Evolutionary conservation across 2,113 vertebrate species (phyloP), one percentile per base, ranked within the genome.

Genomic region (Mirza zaza): DNA sequence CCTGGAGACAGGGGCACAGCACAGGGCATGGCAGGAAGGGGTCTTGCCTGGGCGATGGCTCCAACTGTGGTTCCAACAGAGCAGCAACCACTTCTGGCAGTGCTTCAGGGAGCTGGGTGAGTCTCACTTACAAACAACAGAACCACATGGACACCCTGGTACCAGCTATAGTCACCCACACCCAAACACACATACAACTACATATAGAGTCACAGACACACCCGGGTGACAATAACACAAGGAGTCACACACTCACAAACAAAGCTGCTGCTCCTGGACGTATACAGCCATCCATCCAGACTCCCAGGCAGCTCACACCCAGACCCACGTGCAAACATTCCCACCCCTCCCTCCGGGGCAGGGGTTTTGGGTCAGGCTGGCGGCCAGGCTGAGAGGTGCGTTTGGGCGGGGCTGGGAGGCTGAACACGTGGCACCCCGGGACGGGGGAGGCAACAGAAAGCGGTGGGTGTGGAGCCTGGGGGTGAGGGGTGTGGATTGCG

Each of bases 381-480:
- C 27, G 21, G 39, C 50, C 92, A 21, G 55, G 59, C 85, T 29
- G 61, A 45, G 68, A 82, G 94, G 59, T 67, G 39, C n/a, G 2
- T 59, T 57, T 85, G 94, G 97, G 91, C 55, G 67, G 84, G 97
- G 96, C 95, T 93, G 96, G 67, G 52, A 50, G 61, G 63, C 55
- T 52, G 89, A 76, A 91, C 95, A 97, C 82, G 95, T 97, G 98
- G 97, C 90, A 93, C 36, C 97, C 71, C 11, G 20, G 61, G 50
- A 65, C 17, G 4, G 17, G 70, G 77, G 63, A 91, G 73, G 36
- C 70, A 63, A 36, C 5, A 17, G 90, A 63, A 57, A 59, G 6
- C 0, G 67, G 97, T 94, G 91, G 93, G 95, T 96, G 95, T 93
- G 93, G 88, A 95, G 50, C 61, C 48, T 21, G 48, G 73, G 55